Evolutionary conservation across 2,797 vertebrate genomes (phyloP).

Genomic region (Glyptemys insculpta): DNA sequence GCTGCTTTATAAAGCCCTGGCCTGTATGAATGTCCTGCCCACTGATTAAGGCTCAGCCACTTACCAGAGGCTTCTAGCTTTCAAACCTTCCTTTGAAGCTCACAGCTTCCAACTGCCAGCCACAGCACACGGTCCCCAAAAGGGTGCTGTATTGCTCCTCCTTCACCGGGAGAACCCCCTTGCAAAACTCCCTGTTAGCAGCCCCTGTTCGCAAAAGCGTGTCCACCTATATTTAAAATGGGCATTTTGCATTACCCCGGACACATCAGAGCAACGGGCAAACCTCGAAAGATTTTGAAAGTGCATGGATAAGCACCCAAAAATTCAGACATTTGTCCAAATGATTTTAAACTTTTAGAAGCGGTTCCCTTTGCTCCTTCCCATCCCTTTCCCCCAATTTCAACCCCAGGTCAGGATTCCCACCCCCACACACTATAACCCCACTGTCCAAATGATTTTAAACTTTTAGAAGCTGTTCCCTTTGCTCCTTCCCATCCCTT

Average conservation of each 20-base stretch:
- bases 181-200: no score
- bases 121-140: no score
- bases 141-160: no score
- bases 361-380: background rate
- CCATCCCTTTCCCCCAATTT: background rate
- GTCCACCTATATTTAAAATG: background rate
- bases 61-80: no score
- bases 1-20: no score
- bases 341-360: background rate
- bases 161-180: no score
- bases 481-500: background rate
- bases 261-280: background rate
- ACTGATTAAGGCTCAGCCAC: no score
- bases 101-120: no score
- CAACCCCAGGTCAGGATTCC: background rate
- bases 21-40: no score
- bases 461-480: background rate
- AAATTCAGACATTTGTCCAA: background rate
- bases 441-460: background rate
- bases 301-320: background rate
- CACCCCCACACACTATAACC: no score
- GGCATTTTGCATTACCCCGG: background rate
- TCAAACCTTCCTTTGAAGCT: no score
- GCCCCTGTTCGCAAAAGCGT: no score
- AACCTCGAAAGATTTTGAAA: background rate